Conservation (phyloP, 1,140 invertebrate genomes). For the Eueides isabella region DNA sequence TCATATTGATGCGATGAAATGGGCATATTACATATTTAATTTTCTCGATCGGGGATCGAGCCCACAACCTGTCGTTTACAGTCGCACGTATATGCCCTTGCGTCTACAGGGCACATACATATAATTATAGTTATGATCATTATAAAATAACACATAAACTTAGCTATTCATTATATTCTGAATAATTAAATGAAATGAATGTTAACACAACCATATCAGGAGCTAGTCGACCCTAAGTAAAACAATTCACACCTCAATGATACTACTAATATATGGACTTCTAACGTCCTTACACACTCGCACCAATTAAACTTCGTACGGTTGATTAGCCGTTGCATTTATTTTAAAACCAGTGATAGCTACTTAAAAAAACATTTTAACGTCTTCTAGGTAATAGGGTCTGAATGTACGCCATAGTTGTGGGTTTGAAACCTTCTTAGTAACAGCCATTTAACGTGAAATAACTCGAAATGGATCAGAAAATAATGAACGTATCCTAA, state of each 20-base stretch:
- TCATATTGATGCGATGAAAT: no score
- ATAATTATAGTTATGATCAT: no score
- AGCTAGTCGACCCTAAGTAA: conserved; percentile 18
- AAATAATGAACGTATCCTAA: no score
- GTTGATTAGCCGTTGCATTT: conserved; percentile 13
- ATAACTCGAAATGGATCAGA: no score
- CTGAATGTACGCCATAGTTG: background rate
- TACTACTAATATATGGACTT: conserved; percentile 21
- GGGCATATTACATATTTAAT: no score
- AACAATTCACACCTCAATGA: conserved; percentile 33
- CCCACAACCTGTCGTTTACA: no score
- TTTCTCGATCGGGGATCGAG: no score
- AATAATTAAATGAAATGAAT: background rate
- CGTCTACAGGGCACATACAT: no score
- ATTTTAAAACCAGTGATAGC: background rate
- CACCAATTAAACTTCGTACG: conserved; percentile 28
- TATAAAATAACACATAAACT: background rate
- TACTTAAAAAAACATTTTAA: background rate
- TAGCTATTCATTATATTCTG: background rate
- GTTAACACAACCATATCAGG: conserved; percentile 16
- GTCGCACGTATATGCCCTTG: no score
- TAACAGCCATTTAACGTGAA: no score
- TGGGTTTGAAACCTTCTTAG: background rate
- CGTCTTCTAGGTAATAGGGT: background rate
- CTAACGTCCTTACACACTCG: conserved; percentile 36